Conservation (phyloP, 2,113 vertebrate species). For the Macheiramphus alcinus region DNA sequence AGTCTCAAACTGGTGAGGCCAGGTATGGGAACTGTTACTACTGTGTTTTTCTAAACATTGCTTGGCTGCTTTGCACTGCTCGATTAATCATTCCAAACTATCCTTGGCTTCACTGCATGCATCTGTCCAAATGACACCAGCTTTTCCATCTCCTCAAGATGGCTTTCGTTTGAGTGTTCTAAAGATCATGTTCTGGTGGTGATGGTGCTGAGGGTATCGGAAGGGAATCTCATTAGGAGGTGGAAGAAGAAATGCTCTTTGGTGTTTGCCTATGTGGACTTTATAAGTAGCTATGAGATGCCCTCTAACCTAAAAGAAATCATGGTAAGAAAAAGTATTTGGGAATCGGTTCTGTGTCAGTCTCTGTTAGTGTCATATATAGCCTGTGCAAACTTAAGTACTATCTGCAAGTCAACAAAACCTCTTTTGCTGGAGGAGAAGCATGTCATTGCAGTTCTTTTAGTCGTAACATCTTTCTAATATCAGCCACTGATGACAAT, state of each 20-base stretch:
- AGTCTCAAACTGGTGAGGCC: constrained; percentile 94
- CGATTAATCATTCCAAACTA: not conserved
- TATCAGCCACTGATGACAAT: not conserved
- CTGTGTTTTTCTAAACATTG: not conserved
- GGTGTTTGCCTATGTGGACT: not conserved
- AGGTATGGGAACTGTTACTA: constrained; percentile 74
- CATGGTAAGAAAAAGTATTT: not conserved
- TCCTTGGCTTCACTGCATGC: not conserved
- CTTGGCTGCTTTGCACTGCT: not conserved
- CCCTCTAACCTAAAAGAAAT: not conserved
- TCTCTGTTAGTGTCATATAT: not conserved
- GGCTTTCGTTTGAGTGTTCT: not conserved
- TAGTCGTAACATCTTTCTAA: not conserved
- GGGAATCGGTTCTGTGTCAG: fast-evolving
- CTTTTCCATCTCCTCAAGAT: not conserved
- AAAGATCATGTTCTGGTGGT: not conserved
- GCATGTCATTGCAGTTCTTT: not conserved
- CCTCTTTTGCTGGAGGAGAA: not conserved
- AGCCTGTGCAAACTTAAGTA: not conserved
- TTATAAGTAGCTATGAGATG: not conserved
- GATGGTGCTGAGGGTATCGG: not conserved
- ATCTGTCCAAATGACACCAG: not conserved
- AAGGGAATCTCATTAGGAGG: not conserved
- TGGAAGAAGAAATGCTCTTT: not conserved
- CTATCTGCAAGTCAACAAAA: not conserved